phyloP scores from a whole-genome alignment of 2,113 vertebrate genomes.

The Sander vitreus region DNA sequence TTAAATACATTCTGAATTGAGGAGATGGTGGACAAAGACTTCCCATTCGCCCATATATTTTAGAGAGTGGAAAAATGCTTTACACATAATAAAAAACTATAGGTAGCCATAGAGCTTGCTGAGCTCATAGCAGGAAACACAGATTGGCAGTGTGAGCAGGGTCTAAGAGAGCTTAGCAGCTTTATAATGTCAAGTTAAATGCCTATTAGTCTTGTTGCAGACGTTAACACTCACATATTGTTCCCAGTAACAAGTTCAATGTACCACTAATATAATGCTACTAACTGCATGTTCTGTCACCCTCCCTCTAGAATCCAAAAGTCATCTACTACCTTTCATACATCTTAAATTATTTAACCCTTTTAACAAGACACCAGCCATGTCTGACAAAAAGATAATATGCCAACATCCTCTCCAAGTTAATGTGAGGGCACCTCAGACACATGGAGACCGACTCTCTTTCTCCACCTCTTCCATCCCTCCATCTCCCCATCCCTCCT shows the following conservation, averaged over 20 bases:
- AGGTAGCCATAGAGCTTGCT: constrained; percentile 64
- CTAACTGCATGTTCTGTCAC: neutral
- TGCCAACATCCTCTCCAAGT: constrained; percentile 53
- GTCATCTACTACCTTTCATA: constrained; percentile 6
- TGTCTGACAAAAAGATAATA: constrained; percentile 61
- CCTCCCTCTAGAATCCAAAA: neutral
- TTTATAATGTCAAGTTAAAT: constrained; percentile 54
- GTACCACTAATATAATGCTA: constrained; percentile 12
- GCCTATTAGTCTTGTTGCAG: constrained; percentile 49
- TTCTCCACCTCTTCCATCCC: constrained; percentile 75
- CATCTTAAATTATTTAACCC: constrained; percentile 59
- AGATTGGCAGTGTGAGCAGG: constrained; percentile 56
- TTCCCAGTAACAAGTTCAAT: constrained; percentile 34
- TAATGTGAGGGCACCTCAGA: constrained; percentile 68
- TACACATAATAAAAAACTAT: constrained; percentile 78
- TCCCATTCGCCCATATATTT: constrained; percentile 55
- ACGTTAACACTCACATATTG: constrained; percentile 63
- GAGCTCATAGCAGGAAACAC: constrained; percentile 65
- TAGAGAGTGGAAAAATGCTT: constrained; percentile 72
- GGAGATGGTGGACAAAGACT: constrained; percentile 52
- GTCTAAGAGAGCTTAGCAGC: constrained; percentile 51
- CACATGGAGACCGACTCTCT: constrained; percentile 66
- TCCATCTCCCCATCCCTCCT: constrained; percentile 79
- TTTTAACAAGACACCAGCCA: constrained; percentile 35
- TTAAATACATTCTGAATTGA: constrained; percentile 27